Evolutionary conservation across 2,888 invertebrate species (phyloP).

Genomic region (Drosophila basisetae): DNA sequence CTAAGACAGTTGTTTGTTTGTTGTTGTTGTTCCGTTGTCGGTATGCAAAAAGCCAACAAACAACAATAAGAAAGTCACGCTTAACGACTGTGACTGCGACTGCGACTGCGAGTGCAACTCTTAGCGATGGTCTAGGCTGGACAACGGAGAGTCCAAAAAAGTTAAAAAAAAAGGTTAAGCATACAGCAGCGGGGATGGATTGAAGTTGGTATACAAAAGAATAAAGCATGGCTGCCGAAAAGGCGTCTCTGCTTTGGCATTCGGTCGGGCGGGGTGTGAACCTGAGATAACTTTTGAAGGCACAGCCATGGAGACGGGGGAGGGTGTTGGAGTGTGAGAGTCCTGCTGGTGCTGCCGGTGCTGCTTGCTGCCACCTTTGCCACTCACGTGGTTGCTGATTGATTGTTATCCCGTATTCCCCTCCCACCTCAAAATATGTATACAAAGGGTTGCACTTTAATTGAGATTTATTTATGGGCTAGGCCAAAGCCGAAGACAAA

Average conservation of each 20-base stretch:
- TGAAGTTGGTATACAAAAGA: slow-evolving; percentile 54
- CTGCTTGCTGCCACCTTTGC: slow-evolving; percentile 21
- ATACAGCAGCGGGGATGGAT: slow-evolving; percentile 12
- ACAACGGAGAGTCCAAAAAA: slow-evolving; percentile 28
- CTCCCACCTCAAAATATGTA: neutral
- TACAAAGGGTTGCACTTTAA: slow-evolving; percentile 78
- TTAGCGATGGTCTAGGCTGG: slow-evolving; percentile 50
- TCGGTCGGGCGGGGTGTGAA: slow-evolving; percentile 61
- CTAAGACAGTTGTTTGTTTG: neutral
- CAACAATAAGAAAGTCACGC: slow-evolving; percentile 80
- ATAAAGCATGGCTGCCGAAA: slow-evolving; percentile 68
- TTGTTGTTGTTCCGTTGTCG: slow-evolving; percentile 39
- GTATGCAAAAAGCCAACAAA: slow-evolving; percentile 77
- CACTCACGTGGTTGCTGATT: slow-evolving; percentile 62
- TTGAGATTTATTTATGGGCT: slow-evolving; percentile 79
- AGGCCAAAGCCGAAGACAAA: slow-evolving; percentile 49
- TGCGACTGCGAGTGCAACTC: slow-evolving; percentile 6
- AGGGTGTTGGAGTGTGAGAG: neutral
- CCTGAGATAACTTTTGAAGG: slow-evolving; percentile 43
- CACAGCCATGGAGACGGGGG: neutral
- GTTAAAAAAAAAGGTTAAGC: slow-evolving; percentile 1
- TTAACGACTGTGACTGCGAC: slow-evolving; percentile 76
- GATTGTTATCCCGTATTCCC: slow-evolving; percentile 60
- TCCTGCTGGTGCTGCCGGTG: slow-evolving; percentile 40
- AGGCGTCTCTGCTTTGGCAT: slow-evolving; percentile 32